These are phyloP conservation scores for Andrena marginata DNA, from an alignment of 2,888 invertebrate genomes.

Conservation along the genomic window DNA sequence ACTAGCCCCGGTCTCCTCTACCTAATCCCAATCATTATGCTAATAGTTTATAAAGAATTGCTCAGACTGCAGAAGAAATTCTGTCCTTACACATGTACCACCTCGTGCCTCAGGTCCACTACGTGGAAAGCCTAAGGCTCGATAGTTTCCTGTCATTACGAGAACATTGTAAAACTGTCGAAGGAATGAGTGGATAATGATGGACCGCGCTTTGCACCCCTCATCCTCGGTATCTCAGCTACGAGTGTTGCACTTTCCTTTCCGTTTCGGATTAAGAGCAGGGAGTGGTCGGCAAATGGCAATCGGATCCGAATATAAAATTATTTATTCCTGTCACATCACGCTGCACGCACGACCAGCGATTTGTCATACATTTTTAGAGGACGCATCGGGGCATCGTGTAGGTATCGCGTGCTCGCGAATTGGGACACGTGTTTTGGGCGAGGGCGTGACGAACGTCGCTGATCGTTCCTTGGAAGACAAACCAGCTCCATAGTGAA, in stretches of 20 bases:
- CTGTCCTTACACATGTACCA: too few relatives aligned
- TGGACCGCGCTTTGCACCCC: background rate
- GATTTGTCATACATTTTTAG: conserved; percentile 9
- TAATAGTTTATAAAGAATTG: too few relatives aligned
- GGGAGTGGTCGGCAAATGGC: conserved; percentile 43
- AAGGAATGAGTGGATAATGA: background rate
- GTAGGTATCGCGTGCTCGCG: background rate
- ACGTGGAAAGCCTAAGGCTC: background rate
- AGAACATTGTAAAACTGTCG: background rate
- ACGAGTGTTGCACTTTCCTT: conserved; percentile 37
- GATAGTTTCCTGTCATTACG: background rate
- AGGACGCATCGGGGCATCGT: background rate
- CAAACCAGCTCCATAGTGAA: background rate
- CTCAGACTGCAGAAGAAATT: too few relatives aligned
- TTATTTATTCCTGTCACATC: conserved; percentile 50
- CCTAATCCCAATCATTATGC: too few relatives aligned
- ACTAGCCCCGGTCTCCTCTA: too few relatives aligned
- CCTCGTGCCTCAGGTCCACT: too few relatives aligned
- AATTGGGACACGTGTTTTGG: conserved; percentile 8
- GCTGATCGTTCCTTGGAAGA: conserved; percentile 10
- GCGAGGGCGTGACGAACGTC: conserved; percentile 9
- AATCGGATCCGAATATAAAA: conserved; percentile 46
- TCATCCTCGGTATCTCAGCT: background rate
- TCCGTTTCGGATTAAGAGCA: conserved; percentile 34
- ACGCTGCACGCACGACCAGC: conserved; percentile 9